A percentile compares a stretch with the other conserved stretches of the same genome.
These are phyloP conservation scores for Chaetodon trifasciatus DNA, from an alignment of 2,797 vertebrate genomes.

Conservation along the genomic window DNA sequence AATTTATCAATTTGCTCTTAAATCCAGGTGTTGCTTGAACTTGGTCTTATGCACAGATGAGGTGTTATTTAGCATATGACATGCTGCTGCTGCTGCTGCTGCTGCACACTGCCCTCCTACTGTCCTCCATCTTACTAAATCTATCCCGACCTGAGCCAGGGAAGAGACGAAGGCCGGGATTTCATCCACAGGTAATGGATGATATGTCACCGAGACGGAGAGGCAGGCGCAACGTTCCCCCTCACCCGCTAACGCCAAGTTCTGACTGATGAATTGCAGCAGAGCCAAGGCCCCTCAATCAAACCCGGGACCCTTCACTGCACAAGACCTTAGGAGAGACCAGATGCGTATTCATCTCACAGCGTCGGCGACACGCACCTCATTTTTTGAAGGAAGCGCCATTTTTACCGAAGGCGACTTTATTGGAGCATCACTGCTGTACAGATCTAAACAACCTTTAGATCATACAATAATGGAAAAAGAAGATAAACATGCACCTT, in stretches of 20 bases:
- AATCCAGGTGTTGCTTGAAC: slow-evolving; percentile 21
- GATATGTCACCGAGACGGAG: slow-evolving; percentile 52
- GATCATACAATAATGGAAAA: slow-evolving; percentile 58
- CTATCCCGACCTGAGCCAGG: slow-evolving; percentile 30
- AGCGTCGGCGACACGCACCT: slow-evolving; percentile 13
- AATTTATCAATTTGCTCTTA: slow-evolving; percentile 24
- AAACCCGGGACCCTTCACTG: slow-evolving; percentile 55
- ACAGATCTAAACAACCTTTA: slow-evolving; percentile 69
- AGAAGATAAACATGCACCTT: slow-evolving; percentile 61
- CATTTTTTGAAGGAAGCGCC: slow-evolving; percentile 17
- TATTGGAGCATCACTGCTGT: slow-evolving; percentile 34
- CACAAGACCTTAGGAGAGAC: slow-evolving; percentile 60
- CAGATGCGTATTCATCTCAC: slow-evolving; percentile 53
- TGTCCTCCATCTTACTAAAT: slow-evolving; percentile 44
- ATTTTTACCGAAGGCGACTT: slow-evolving; percentile 42
- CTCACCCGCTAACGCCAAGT: slow-evolving; percentile 21
- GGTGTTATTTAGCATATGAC: slow-evolving; percentile 8
- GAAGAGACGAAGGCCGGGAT: slow-evolving; percentile 43
- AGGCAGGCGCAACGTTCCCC: slow-evolving; percentile 15
- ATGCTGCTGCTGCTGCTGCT: not conserved
- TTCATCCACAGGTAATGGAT: slow-evolving; percentile 57
- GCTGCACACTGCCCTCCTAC: not conserved
- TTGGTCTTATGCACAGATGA: not conserved
- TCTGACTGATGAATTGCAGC: slow-evolving; percentile 56
- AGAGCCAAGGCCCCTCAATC: slow-evolving; percentile 61